Conservation (phyloP, 2,797 vertebrate species). For the Crax fasciolata region DNA sequence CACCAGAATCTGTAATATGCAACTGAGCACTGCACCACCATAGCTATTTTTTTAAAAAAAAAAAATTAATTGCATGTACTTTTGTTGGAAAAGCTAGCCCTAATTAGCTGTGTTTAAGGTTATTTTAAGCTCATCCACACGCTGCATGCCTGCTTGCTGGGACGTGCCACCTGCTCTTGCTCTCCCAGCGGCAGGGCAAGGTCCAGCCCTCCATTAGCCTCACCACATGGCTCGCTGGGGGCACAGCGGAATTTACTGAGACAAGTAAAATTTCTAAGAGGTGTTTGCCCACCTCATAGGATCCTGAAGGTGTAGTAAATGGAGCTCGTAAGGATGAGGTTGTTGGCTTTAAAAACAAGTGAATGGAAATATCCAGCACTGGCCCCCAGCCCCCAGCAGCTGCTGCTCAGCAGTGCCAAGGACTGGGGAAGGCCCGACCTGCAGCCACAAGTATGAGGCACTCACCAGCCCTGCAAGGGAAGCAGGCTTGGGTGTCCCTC, state of each 20-base stretch:
- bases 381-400: not conserved
- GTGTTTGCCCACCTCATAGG: not conserved
- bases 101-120: not conserved
- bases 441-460: no score
- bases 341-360: not conserved
- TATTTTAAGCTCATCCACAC: not conserved
- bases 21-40: not conserved
- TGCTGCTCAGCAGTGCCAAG: not conserved
- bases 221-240: not conserved
- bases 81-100: not conserved
- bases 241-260: conserved; percentile 7
- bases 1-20: not conserved
- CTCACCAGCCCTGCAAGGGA: not conserved
- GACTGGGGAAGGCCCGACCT: no score
- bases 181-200: not conserved
- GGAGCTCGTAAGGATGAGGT: not conserved
- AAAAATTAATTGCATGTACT: not conserved
- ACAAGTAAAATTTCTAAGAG: conserved; percentile 28
- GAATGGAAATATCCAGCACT: not conserved
- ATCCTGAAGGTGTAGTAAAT: not conserved
- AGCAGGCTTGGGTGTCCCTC: not conserved
- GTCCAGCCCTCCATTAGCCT: not conserved
- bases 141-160: not conserved
- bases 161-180: fast-evolving
- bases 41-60: not conserved